Evolutionary conservation across 2,113 vertebrate genomes (phyloP).

Genomic region (Cacatua alba): DNA sequence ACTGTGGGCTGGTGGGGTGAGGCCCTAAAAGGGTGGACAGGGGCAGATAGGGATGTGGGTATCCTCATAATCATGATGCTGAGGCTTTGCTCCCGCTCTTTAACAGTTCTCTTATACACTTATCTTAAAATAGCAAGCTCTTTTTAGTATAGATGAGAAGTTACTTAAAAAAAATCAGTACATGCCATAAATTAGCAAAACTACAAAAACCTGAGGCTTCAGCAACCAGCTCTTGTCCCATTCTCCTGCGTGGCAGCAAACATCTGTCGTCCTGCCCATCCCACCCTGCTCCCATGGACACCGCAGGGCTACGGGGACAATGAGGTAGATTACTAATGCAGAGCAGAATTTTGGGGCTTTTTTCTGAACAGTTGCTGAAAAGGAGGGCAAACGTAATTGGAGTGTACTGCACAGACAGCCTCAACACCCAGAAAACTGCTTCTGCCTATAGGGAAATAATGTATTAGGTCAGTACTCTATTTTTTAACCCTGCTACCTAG

Average conservation of each 20-base stretch:
- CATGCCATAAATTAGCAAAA: neutral
- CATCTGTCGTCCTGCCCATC: neutral
- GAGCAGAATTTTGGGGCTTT: neutral
- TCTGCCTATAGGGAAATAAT: neutral
- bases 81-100: neutral
- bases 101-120: neutral
- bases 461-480: neutral
- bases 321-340: neutral
- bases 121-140: neutral
- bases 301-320: fast-evolving
- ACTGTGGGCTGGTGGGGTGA: fast-evolving
- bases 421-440: neutral
- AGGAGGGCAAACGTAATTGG: neutral
- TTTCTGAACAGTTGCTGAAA: neutral
- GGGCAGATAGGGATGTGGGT: fast-evolving
- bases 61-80: neutral
- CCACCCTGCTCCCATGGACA: neutral
- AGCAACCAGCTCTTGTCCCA: neutral
- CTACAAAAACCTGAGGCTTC: neutral
- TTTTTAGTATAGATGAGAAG: neutral
- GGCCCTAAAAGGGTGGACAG: neutral
- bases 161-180: neutral
- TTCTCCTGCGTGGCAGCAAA: neutral
- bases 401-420: fast-evolving
- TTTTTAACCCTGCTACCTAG: fast-evolving